Conservation (phyloP, 92 coral and sea anemone genomes). For the Actinernus sp. region DNA sequence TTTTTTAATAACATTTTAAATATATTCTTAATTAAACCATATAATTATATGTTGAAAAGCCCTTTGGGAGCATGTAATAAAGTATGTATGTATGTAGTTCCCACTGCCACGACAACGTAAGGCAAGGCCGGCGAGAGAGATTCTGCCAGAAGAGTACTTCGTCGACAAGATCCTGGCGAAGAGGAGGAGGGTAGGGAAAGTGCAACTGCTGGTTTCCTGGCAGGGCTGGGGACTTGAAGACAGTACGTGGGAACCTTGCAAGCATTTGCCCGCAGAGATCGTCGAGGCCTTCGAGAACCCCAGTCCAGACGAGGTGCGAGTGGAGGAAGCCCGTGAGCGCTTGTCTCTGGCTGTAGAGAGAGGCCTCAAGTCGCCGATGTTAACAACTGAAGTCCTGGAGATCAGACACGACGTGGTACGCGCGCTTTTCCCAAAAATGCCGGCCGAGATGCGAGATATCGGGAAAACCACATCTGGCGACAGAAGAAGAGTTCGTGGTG, state of each 20-base stretch:
- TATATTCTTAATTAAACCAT: no score
- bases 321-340: constrained; percentile 10
- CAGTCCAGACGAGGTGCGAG: not conserved
- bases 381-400: not conserved
- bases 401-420: constrained; percentile 9
- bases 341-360: constrained; percentile 5
- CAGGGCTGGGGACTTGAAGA: not conserved
- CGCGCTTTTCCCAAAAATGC: constrained; percentile 6
- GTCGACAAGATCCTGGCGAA: not conserved
- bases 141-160: not conserved
- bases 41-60: no score
- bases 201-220: not conserved
- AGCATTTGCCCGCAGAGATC: not conserved
- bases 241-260: constrained; percentile 14
- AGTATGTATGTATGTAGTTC: no score
- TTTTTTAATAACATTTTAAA: no score
- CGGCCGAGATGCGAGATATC: no score
- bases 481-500: no score
- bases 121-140: not conserved
- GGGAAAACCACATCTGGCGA: no score
- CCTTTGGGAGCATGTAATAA: no score
- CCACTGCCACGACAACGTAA: no score
- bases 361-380: not conserved
- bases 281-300: constrained; percentile 17
- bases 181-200: not conserved